A percentile compares a stretch with the other conserved stretches of the same genome.
phyloP scores from a whole-genome alignment of 2,888 invertebrate genomes.

The Epirrhoe alternata region DNA sequence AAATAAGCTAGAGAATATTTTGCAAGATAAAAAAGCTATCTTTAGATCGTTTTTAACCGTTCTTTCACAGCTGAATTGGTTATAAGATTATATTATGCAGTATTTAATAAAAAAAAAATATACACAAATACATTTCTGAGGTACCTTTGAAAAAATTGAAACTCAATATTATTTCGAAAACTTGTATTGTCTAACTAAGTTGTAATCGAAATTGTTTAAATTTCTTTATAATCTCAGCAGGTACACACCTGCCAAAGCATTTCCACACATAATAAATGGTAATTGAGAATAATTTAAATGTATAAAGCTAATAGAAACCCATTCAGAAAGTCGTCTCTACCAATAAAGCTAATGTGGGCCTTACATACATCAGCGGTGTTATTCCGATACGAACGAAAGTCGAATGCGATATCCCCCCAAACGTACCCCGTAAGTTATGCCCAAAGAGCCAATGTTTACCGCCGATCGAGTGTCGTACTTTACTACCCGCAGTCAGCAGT shows the following conservation, averaged over 20 bases:
- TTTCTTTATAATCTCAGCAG: neutral
- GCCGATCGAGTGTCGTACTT: slow-evolving; percentile 76
- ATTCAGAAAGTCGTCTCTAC: slow-evolving; percentile 12
- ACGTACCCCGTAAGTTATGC: slow-evolving; percentile 42
- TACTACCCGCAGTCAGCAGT: slow-evolving; percentile 69
- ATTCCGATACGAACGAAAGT: slow-evolving; percentile 31
- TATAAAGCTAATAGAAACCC: slow-evolving; percentile 14
- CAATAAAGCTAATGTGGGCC: slow-evolving; percentile 28
- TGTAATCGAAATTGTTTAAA: neutral
- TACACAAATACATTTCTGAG: too few relatives aligned
- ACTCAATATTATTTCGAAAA: too few relatives aligned
- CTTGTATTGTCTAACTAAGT: neutral
- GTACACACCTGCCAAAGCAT: neutral
- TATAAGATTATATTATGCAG: neutral
- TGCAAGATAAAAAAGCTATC: neutral
- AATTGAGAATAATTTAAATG: neutral
- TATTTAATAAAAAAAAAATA: too few relatives aligned
- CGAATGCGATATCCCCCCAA: slow-evolving; percentile 33
- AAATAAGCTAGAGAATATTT: slow-evolving; percentile 1
- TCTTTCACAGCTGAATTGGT: neutral
- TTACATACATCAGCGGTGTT: slow-evolving; percentile 28
- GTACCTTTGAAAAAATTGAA: too few relatives aligned
- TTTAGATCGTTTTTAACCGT: neutral
- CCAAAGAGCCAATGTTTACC: slow-evolving; percentile 57
- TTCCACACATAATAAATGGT: slow-evolving; percentile 4